These are phyloP conservation scores for Gisinianus flammeolus DNA, from an alignment of 2,888 invertebrate genomes.

Conservation along the genomic window DNA sequence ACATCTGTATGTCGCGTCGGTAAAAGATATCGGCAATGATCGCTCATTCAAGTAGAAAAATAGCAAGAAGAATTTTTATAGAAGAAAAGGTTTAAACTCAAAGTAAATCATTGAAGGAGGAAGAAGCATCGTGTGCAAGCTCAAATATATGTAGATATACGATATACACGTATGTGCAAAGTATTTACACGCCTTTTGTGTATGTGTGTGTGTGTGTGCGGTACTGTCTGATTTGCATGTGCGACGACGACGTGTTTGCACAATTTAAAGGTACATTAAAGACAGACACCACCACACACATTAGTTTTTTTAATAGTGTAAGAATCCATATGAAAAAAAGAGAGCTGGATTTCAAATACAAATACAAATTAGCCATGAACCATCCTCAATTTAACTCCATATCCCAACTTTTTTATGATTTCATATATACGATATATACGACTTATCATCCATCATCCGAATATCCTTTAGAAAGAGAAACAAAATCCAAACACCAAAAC, in stretches of 20 bases:
- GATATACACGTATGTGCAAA: too few species aligned
- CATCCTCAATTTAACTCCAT: too few species aligned
- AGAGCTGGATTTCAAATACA: background rate
- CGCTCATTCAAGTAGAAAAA: constrained; percentile 40
- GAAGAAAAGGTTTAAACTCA: background rate
- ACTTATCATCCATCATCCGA: too few species aligned
- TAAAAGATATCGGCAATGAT: background rate
- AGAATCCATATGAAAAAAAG: background rate
- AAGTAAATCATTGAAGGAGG: background rate
- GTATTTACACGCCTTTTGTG: background rate
- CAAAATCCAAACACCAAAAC: too few species aligned
- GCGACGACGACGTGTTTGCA: background rate
- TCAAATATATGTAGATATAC: too few species aligned
- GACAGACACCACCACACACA: background rate
- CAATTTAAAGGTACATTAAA: constrained; percentile 15
- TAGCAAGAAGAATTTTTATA: constrained; percentile 5
- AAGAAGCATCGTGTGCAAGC: too few species aligned
- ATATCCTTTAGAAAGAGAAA: too few species aligned
- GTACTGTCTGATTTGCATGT: background rate
- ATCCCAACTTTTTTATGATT: too few species aligned
- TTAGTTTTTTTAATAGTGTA: background rate
- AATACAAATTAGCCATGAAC: too few species aligned
- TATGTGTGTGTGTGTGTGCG: background rate
- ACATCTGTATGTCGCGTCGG: background rate
- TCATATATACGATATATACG: too few species aligned